Evolutionary conservation across 2,888 invertebrate genomes (phyloP).

Genomic region (Autographa gamma): DNA sequence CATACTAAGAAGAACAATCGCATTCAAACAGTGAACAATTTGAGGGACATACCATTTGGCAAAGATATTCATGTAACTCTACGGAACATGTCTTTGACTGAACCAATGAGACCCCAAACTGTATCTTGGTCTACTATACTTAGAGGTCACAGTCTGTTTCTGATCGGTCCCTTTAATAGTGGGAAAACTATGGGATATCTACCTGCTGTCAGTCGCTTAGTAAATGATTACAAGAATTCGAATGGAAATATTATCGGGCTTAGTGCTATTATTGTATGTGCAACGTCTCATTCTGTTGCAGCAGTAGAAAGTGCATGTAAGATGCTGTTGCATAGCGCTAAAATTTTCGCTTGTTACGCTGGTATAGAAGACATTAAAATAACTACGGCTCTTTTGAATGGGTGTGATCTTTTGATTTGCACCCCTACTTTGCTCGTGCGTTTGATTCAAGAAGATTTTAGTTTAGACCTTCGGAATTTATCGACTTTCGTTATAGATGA

Average conservation of each 20-base stretch:
- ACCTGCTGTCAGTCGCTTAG: conserved; percentile 90
- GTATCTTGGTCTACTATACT: conserved; percentile 92
- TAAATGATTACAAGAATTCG: conserved; percentile 79
- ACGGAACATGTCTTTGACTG: conserved; percentile 71
- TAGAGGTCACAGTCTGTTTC: conserved; percentile 90
- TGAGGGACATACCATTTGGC: conserved; percentile 77
- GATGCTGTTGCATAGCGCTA: conserved; percentile 77
- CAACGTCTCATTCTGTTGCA: conserved; percentile 88
- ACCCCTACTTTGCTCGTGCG: conserved; percentile 90
- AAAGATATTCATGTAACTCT: conserved; percentile 71
- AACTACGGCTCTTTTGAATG: conserved; percentile 87
- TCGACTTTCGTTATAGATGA: conserved; percentile 92
- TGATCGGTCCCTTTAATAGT: conserved; percentile 88
- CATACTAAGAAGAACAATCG: conserved; percentile 78
- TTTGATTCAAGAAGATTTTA: conserved; percentile 78
- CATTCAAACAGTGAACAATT: conserved; percentile 69
- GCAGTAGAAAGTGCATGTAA: conserved; percentile 79
- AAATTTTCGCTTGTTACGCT: conserved; percentile 78
- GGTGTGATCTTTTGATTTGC: conserved; percentile 92
- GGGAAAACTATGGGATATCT: conserved; percentile 93
- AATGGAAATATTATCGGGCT: conserved; percentile 87
- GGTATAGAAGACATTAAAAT: conserved; percentile 78
- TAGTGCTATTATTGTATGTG: conserved; percentile 90
- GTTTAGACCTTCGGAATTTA: conserved; percentile 89
- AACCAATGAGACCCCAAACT: conserved; percentile 89